These are phyloP conservation scores for Phodopus roborovskii DNA, from an alignment of 2,113 vertebrate genomes.

Conservation along the genomic window DNA sequence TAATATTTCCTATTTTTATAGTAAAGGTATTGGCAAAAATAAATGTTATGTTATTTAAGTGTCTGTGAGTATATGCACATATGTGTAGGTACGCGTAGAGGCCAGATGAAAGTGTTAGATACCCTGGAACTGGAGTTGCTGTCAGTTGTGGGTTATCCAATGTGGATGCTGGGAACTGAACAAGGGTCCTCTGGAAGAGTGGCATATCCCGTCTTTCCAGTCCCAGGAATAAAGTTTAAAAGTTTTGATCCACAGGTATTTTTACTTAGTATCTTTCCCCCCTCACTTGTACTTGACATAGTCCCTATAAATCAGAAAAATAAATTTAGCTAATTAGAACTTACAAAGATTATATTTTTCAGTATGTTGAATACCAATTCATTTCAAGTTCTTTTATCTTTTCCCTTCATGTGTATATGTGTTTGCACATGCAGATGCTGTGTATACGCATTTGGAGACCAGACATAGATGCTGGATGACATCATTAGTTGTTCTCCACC, in stretches of 20 bases:
- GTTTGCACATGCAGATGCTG: not conserved
- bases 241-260: slow-evolving; percentile 43
- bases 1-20: slow-evolving; percentile 48
- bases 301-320: slow-evolving; percentile 51
- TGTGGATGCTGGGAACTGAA: not conserved
- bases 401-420: not conserved
- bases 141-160: not conserved
- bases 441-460: not conserved
- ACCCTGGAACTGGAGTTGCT: not conserved
- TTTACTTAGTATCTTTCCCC: not conserved
- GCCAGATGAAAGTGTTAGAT: not conserved
- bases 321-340: slow-evolving; percentile 50
- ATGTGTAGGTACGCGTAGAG: not conserved
- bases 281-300: slow-evolving; percentile 26
- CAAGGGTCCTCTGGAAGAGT: not conserved
- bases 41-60: not conserved
- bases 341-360: slow-evolving; percentile 52
- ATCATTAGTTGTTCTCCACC: not conserved
- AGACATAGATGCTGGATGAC: not conserved
- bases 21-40: slow-evolving; percentile 38
- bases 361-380: slow-evolving; percentile 47
- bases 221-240: slow-evolving; percentile 33
- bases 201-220: not conserved
- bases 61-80: not conserved
- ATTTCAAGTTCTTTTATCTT: not conserved